Base-by-base conservation (phyloP, 2,113 vertebrate genomes). In the Dicerorhinus sumatrensis region DNA sequence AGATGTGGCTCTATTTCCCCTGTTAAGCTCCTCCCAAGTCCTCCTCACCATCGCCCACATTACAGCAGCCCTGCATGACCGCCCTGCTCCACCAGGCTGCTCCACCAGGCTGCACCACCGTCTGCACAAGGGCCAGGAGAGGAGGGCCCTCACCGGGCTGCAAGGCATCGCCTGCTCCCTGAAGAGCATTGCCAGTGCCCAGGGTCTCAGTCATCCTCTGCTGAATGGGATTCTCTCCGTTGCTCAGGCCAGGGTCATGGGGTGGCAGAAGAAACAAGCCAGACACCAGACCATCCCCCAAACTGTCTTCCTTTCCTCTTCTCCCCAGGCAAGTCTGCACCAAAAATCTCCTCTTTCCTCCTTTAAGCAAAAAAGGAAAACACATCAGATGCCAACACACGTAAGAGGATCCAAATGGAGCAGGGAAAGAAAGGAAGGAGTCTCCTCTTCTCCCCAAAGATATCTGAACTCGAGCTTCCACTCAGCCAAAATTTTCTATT, bases 271-370 rank as follows among this genome's bases (percentile, higher is more conserved):
- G 27, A 69, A 93, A 69, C 63, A 56, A 58, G 33, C n/a, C 48
- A n/a, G 60, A 23, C 8, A 27, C 51, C 48, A 42, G 25, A 20
- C 25, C 17, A 1, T 60, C 36, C 62, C 25, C 27, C 8, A 29
- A 31, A 20, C 1, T 58, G 9, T 42, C 46, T 25, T 63, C 42
- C 39, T 58, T 13, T 27, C 11, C 42, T 36, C 51, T 60, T 23
- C 10, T 36, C 48, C 18, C 58, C n/a, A 39, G 69, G 31, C 4
- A 60, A 11, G 60, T 51, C 62, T 70, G 39, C 1, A 14, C 54
- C 95, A 48, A 42, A 82, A 87, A 76, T 48, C 81, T 46, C 56
- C 42, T 20, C 33, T 73, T n/a, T 90, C 69, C 62, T 42, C 39
- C 23, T 89, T n/a, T 21, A 60, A 77, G 10, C 39, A 42, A 63